These are phyloP conservation scores for Syrphus vitripennis DNA, from an alignment of 2,888 invertebrate species.

Conservation along the genomic window DNA sequence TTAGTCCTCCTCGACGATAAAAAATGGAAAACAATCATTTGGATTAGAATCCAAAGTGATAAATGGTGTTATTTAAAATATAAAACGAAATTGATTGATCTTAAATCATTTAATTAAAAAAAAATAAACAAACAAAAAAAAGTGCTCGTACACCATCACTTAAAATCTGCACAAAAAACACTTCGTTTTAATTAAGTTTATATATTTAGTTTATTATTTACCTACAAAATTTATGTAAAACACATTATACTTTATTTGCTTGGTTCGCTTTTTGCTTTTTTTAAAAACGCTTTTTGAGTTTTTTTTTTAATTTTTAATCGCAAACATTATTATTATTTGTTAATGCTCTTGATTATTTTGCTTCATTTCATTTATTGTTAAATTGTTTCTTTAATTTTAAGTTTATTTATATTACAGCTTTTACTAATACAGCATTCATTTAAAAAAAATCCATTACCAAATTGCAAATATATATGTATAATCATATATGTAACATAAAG, in stretches of 20 bases:
- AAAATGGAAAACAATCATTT: neutral
- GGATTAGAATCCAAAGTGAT: neutral
- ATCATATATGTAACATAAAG: conserved; percentile 61
- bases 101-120: neutral
- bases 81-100: neutral
- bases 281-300: conserved; percentile 51
- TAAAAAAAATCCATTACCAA: neutral
- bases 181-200: neutral
- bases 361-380: conserved; percentile 46
- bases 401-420: conserved; percentile 23
- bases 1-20: conserved; percentile 52
- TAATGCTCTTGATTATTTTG: conserved; percentile 73
- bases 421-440: conserved; percentile 59
- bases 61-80: neutral
- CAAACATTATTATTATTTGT: conserved; percentile 43
- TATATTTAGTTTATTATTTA: neutral
- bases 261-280: conserved; percentile 58
- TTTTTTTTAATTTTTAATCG: conserved; percentile 13
- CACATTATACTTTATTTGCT: conserved; percentile 48
- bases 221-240: conserved; percentile 26
- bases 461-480: neutral
- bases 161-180: neutral
- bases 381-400: conserved; percentile 33
- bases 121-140: too few species aligned
- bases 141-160: neutral